Evolutionary conservation across 1,140 invertebrate species (phyloP), one percentile per base, ranked within the genome.

Genomic region (Lasioglossum baleicum): DNA sequence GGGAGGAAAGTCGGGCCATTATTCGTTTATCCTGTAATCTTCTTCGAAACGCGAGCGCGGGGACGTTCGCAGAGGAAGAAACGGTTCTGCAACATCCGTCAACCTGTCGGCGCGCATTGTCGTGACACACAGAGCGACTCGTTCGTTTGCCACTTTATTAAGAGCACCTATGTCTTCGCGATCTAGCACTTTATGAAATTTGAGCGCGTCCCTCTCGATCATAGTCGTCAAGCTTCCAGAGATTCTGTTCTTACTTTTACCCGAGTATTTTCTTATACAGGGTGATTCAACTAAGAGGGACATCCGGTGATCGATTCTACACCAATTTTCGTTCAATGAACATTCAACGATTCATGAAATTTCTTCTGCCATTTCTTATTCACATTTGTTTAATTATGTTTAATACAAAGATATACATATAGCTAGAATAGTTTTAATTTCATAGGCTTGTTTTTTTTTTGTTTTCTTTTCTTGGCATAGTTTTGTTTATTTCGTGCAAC

Each of bases 11-110:
- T 15, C 31, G 61, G 61, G 69, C 80, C 64, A 73, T 72, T 83
- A 85, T 73, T 76, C 78, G 82, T 85, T 85, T 80, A 70, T 17
- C 26, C 53, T n/a, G 81, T 72, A 83, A 84, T 72, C 67, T 72
- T 77, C 17, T 40, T 48, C 53, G 61, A 42, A 40, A 76, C 83
- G 73, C 80, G 82, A 74, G 63, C 83, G 73, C 80, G 82, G 77
- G 63, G 61, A 84, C 77, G 74, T 56, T 76, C 64, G 63, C 68
- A 51, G 64, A 71, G 73, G 68, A 68, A 84, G 73, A 69, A 81
- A 69, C 44, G 53, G 48, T 66, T 44, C n/a, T 78, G 56, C 58
- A 66, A 73, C 82, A 84, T 85, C 82, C 82, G 82, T 84, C 83
- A 84, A 75, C 31, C 66, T 84, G 83, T 84, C 82, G 75, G 56